Evolutionary conservation across 2,113 vertebrate species (phyloP), one percentile per base, ranked within the genome.

Genomic region (Bufo gargarizans): DNA sequence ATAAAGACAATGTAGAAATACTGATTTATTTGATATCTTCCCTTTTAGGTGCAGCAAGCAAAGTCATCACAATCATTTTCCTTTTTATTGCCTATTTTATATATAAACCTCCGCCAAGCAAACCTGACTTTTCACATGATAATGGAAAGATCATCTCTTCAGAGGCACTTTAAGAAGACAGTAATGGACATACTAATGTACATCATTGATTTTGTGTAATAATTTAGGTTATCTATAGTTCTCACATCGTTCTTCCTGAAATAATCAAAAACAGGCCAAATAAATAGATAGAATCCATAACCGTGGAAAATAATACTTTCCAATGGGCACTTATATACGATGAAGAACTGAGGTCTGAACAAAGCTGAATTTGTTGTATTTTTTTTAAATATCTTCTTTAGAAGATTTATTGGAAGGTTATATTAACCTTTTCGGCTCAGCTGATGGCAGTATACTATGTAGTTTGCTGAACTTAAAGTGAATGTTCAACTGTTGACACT

Each of bases 41-140:
- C 33, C 65, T 69, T 91, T 81, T 91, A 96, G 96, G 93, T 94
- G 92, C 93, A 89, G 82, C 61, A 90, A 94, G 93, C 91, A 96
- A 96, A 93, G 10, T 91, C 69, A 3, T 94, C 90, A 92, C 94
- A 0, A 86, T 95, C 47, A 4, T 92, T 90, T 94, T 96, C 93
- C 90, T 90, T n/a, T 17, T 91, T 6, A 17, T 89, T 86, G 93
- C 95, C 58, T 12, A 91, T 47, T 91, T 92, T 85, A 90, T 96
- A 33, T 96, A 96, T 89, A 96, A 93, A 71, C 95, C 96, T 45
- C 95, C 95, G 72, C 13, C 67, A 84, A 45, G 43, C 61, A 65
- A 13, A 56, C 65, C 90, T 50, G 76, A 55, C 4, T 3, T 82
- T 7, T 84, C 89, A 61, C 80, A 50, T 43, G 90, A 82, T 79